A percentile compares a stretch with the other conserved stretches of the same genome.
Evolutionary conservation across 2,113 vertebrate genomes (phyloP).

Genomic region (Orycteropus afer): DNA sequence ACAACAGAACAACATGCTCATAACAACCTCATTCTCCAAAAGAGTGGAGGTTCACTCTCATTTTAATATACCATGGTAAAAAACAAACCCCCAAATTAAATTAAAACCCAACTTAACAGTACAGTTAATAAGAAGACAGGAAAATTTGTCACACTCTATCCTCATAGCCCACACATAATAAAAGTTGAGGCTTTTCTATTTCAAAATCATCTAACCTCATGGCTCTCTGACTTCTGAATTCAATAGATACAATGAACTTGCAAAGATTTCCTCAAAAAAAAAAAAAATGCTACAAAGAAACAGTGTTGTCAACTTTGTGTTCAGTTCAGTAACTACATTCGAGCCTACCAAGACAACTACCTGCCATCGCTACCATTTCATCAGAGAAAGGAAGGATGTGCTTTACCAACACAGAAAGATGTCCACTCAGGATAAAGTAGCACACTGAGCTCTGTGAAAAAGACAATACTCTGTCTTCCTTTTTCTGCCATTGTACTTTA

Average conservation of each 20-base stretch:
- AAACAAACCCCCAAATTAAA: neutral
- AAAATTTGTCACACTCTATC: neutral
- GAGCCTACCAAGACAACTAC: neutral
- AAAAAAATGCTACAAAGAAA: neutral
- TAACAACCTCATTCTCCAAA: neutral
- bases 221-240: neutral
- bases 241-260: neutral
- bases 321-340: neutral
- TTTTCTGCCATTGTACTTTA: slow-evolving; percentile 13
- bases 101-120: neutral
- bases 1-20: neutral
- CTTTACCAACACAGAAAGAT: neutral
- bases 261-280: neutral
- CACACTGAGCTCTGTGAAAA: neutral
- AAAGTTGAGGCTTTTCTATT: neutral
- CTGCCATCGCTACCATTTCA: neutral
- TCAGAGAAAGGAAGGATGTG: neutral
- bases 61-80: neutral
- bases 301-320: neutral
- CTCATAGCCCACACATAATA: neutral
- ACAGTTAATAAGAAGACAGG: neutral
- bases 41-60: neutral
- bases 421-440: neutral
- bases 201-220: neutral
- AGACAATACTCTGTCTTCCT: neutral